Evolutionary conservation across 2,797 vertebrate genomes (phyloP).

Genomic region (Acestrorhynchus altus): DNA sequence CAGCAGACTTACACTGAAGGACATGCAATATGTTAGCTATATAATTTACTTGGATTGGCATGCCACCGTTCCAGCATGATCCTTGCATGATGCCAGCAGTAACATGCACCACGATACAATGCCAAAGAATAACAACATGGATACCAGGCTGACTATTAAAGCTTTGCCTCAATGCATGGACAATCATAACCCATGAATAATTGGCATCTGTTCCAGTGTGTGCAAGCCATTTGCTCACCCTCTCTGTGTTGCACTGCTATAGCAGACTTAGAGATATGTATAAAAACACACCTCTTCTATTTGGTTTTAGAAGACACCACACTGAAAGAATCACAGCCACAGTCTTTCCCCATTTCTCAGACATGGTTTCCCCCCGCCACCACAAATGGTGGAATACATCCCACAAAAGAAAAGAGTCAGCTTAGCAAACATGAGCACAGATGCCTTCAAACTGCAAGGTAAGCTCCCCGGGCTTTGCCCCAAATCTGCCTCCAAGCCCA

Average conservation of each 20-base stretch:
- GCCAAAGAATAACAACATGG: slow-evolving; percentile 12
- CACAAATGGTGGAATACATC: slow-evolving; percentile 46
- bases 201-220: slow-evolving; percentile 10
- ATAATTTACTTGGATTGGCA: slow-evolving; percentile 27
- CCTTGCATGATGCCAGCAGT: slow-evolving; percentile 16
- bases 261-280: not conserved
- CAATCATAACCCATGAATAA: slow-evolving; percentile 12
- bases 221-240: slow-evolving; percentile 1
- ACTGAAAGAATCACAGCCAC: not conserved
- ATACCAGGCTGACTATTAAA: slow-evolving; percentile 24
- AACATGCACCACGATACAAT: slow-evolving; percentile 13
- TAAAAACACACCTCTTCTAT: slow-evolving; percentile 13
- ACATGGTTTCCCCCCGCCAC: slow-evolving; percentile 18
- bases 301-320: slow-evolving; percentile 20
- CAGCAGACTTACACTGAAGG: slow-evolving; percentile 17
- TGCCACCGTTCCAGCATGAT: slow-evolving; percentile 38
- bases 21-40: slow-evolving; percentile 39
- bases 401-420: slow-evolving; percentile 53
- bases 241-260: not conserved
- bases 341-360: slow-evolving; percentile 28
- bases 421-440: slow-evolving; percentile 62
- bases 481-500: slow-evolving; percentile 60
- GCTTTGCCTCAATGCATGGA: not conserved
- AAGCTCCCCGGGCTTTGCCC: slow-evolving; percentile 54
- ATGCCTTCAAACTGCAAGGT: slow-evolving; percentile 54